phyloP scores from a whole-genome alignment of 2,797 vertebrate species.

The Eidolon dupreanum region DNA sequence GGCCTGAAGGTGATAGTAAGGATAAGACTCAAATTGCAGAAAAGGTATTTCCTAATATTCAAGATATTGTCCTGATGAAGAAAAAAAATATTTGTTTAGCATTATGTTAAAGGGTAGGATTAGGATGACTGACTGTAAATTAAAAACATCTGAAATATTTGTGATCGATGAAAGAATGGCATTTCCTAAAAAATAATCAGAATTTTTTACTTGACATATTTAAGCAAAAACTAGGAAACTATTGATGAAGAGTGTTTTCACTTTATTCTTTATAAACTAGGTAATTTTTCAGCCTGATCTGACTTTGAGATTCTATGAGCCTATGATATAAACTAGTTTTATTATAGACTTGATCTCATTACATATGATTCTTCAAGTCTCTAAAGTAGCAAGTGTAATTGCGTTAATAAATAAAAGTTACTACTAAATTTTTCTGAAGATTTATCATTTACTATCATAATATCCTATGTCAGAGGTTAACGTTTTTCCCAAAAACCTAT shows the following conservation, averaged over 20 bases:
- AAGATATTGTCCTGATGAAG: background rate
- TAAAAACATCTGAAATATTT: background rate
- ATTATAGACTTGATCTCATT: background rate
- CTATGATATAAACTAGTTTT: background rate
- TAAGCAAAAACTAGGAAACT: background rate
- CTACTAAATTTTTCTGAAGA: background rate
- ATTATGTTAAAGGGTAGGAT: background rate
- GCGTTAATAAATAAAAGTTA: background rate
- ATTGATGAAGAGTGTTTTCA: background rate
- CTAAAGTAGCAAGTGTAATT: background rate
- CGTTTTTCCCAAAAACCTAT: background rate
- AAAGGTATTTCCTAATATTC: background rate
- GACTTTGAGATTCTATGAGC: background rate
- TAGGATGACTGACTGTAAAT: background rate
- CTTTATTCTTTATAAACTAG: background rate
- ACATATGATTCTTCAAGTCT: background rate
- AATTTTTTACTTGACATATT: background rate
- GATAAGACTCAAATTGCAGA: background rate
- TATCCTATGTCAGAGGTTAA: background rate
- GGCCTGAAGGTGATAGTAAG: background rate
- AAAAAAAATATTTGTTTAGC: background rate
- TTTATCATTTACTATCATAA: background rate
- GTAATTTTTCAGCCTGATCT: background rate
- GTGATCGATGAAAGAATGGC: background rate
- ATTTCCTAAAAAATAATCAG: background rate